Base-by-base conservation (phyloP, 2,888 invertebrate genomes). In the Didymodactylos carnosus region DNA sequence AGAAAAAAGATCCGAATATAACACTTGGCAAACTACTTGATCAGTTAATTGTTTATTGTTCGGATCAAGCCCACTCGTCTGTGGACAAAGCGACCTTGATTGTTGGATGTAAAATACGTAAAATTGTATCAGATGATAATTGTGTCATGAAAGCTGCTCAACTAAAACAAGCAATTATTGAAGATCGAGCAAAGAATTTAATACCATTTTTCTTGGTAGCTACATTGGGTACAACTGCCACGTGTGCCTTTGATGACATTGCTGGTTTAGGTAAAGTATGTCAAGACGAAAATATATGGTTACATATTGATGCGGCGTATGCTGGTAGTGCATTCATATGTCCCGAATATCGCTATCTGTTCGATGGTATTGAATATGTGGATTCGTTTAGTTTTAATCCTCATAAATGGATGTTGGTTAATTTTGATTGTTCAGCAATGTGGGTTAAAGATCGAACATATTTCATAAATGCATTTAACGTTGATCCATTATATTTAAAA, bases 361-460 rank as follows among this genome's bases (percentile, higher is more conserved):
- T 88, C 76, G 95, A 97, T 8, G 88, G 83, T 3, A 79, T 83
- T 25, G 81, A 83, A 80, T 86, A 88, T 78, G 94, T 91, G 0
- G 90, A 95, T 81, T 97, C 97, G 0, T 89, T 97, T 77, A 94
- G 94, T 5, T 97, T 97, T 83, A 98, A 99, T 84, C 94, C 97
- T 0, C 94, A 94, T 75, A 98, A 98, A 83, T 97, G 97, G 93
- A 85, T 98, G 82, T 91, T 97, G 92, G 91, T 97, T 11, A 94
- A 97, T 84, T 98, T 98, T 78, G 98, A 98, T 83, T 98, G 97
- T 29, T 75, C 75, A n/a, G 70, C 75, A 39, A 39, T 73, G 39
- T 73, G 70, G 73, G 78, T 83, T 3, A 81, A 80, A 75, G 79
- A 83, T 76, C 79, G 79, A 25, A 73, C 76, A 0, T 73, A 81